These are phyloP conservation scores for Rapana venosa DNA, from an alignment of 2,888 invertebrate species.

Conservation along the genomic window DNA sequence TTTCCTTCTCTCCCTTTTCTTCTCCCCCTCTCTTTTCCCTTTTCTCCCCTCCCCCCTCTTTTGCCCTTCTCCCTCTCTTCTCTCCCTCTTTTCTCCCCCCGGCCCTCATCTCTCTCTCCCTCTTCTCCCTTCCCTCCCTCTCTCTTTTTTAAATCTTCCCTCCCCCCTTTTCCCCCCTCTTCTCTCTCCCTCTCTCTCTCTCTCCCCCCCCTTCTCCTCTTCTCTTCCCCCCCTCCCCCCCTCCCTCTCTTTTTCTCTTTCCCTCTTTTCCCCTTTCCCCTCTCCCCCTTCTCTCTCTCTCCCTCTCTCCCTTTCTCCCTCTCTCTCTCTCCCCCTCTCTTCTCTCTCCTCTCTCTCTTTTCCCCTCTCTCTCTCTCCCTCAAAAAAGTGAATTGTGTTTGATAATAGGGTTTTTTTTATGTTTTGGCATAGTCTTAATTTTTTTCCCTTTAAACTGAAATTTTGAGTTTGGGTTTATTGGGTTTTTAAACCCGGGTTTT, in stretches of 20 bases:
- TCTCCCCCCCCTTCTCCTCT: neutral
- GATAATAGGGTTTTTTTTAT: too few species aligned
- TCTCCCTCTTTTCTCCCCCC: neutral
- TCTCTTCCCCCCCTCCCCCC: neutral
- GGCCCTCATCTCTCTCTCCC: neutral
- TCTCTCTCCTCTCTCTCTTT: too few species aligned
- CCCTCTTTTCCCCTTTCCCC: neutral
- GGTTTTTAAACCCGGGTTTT: too few species aligned
- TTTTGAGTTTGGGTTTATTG: too few species aligned
- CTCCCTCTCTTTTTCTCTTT: neutral
- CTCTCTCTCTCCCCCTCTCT: neutral
- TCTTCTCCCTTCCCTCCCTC: neutral
- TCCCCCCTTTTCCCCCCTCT: neutral
- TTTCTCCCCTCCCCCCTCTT: neutral
- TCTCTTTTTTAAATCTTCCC: neutral
- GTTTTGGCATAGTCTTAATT: too few species aligned
- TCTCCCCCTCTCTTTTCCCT: conserved; percentile 19
- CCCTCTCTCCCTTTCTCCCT: neutral
- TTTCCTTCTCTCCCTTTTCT: neutral
- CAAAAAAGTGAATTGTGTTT: too few species aligned
- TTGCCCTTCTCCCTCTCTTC: neutral
- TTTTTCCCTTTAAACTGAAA: too few species aligned
- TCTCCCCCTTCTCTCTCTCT: neutral
- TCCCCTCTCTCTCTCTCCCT: too few species aligned
- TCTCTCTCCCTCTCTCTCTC: conserved; percentile 25